A percentile compares a stretch with the other conserved stretches of the same genome.
Evolutionary conservation across 2,888 invertebrate genomes (phyloP).

Genomic region (Spodoptera exigua): DNA sequence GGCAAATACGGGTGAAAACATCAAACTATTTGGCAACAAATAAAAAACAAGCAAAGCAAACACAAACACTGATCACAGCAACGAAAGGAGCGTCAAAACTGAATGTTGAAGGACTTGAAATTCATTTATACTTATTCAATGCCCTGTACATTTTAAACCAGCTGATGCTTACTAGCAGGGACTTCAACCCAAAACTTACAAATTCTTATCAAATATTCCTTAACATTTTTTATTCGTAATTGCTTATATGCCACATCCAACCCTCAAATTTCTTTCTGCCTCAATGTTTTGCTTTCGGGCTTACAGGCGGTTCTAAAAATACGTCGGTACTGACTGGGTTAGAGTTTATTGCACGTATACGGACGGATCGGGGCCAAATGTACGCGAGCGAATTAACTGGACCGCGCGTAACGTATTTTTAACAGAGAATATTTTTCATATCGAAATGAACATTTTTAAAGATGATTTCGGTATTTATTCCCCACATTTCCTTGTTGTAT

Average conservation of each 20-base stretch:
- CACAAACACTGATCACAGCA: too few relatives aligned
- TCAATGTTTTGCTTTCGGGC: slow-evolving; percentile 20
- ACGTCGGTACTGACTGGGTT: slow-evolving; percentile 43
- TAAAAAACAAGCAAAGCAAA: too few relatives aligned
- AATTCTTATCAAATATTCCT: too few relatives aligned
- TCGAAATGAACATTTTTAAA: background rate
- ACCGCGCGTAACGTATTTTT: slow-evolving; percentile 39
- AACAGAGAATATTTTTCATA: slow-evolving; percentile 22
- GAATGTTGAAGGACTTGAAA: background rate
- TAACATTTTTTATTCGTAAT: background rate
- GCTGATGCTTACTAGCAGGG: too few relatives aligned
- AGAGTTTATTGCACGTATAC: slow-evolving; percentile 43
- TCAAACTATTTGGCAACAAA: too few relatives aligned
- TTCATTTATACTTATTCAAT: too few relatives aligned
- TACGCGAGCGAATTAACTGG: slow-evolving; percentile 10
- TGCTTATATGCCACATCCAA: slow-evolving; percentile 23
- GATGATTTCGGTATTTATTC: background rate
- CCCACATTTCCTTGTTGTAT: too few relatives aligned
- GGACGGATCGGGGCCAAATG: slow-evolving; percentile 44
- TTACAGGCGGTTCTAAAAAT: slow-evolving; percentile 48
- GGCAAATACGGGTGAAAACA: too few relatives aligned
- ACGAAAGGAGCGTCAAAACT: background rate
- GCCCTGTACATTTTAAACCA: too few relatives aligned
- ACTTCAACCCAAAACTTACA: too few relatives aligned
- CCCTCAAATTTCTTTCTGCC: background rate